phyloP scores from a whole-genome alignment of 1,140 invertebrate genomes.

The Cheumatopsyche charites region DNA sequence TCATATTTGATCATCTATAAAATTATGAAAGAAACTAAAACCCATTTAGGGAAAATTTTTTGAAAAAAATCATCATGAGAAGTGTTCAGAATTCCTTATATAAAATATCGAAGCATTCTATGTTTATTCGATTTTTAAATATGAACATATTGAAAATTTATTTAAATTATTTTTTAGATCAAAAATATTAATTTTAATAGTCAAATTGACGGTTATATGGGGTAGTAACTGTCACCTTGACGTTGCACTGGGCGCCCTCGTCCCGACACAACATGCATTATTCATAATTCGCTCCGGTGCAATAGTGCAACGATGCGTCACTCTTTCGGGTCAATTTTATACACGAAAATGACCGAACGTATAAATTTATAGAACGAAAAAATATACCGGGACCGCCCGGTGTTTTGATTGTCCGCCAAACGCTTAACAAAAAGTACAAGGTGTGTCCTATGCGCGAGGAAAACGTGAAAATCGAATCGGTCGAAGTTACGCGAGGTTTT shows the following conservation, averaged over 20 bases:
- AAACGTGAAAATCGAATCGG: constrained; percentile 16
- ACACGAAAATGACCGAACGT: background rate
- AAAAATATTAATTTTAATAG: background rate
- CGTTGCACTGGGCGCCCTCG: background rate
- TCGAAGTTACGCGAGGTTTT: background rate
- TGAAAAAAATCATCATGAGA: too few relatives aligned
- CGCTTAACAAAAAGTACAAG: constrained; percentile 11
- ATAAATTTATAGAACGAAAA: background rate
- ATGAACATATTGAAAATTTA: too few relatives aligned
- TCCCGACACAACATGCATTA: constrained; percentile 19
- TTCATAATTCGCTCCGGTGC: constrained; percentile 30
- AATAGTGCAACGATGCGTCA: constrained; percentile 23
- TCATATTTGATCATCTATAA: too few relatives aligned
- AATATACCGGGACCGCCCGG: constrained; percentile 33
- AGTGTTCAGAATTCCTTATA: too few relatives aligned
- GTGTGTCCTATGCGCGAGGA: constrained; percentile 5
- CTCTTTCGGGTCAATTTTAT: background rate
- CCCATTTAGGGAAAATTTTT: too few relatives aligned
- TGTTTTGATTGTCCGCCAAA: constrained; percentile 40
- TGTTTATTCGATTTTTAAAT: too few relatives aligned
- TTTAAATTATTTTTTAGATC: background rate
- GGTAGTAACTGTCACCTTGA: background rate
- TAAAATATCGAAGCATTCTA: too few relatives aligned
- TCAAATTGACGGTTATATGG: background rate
- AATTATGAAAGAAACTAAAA: too few relatives aligned